These are phyloP conservation scores for Desmophyllum pertusum DNA, from an alignment of 92 coral and sea anemone species.

Conservation along the genomic window DNA sequence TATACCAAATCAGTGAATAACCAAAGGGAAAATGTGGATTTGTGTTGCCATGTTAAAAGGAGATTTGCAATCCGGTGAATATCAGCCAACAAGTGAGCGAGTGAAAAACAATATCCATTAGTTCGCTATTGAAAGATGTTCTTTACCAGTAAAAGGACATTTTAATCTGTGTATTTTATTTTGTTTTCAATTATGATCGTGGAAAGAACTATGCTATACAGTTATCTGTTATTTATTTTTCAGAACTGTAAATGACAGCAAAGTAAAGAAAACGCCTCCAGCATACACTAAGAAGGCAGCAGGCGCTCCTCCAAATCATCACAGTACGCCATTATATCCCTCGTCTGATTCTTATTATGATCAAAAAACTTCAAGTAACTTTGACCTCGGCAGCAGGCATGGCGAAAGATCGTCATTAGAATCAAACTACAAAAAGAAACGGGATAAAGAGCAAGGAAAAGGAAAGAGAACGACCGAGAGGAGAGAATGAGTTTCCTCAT, in stretches of 20 bases:
- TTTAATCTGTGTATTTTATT: neutral
- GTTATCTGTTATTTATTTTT: neutral
- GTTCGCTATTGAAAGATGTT: too few species aligned
- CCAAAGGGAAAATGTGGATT: neutral
- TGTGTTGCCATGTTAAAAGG: neutral
- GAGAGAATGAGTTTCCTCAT: conserved; percentile 86
- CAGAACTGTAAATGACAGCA: conserved; percentile 78
- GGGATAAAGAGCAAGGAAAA: conserved; percentile 84
- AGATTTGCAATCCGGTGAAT: too few species aligned
- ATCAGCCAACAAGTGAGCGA: neutral
- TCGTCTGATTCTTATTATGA: conserved; percentile 80
- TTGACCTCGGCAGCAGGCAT: conserved; percentile 78
- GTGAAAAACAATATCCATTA: too few species aligned
- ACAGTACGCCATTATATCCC: conserved; percentile 66
- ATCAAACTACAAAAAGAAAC: conserved; percentile 82
- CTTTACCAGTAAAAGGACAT: neutral
- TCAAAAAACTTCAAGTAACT: conserved; percentile 82
- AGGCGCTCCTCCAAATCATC: conserved; percentile 84
- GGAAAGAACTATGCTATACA: neutral
- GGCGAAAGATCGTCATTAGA: conserved; percentile 86
- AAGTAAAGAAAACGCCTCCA: conserved; percentile 82
- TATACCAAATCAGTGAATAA: neutral
- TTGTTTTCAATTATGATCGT: neutral
- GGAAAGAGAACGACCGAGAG: conserved; percentile 69
- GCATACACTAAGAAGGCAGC: conserved; percentile 70